Conservation (phyloP, 2,888 invertebrate genomes). For the Tenthredo notha region DNA sequence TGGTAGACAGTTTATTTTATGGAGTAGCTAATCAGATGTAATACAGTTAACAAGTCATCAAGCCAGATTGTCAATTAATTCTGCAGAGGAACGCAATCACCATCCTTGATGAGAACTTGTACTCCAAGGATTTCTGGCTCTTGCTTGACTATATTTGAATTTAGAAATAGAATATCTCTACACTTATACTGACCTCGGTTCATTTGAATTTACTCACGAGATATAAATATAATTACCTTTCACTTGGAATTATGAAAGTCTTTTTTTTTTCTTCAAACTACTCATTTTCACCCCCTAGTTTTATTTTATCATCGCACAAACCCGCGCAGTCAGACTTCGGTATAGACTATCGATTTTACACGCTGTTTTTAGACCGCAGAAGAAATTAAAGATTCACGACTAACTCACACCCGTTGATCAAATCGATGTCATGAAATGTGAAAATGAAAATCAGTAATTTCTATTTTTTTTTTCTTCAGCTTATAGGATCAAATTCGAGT, state of each 20-base stretch:
- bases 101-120: conserved; percentile 37
- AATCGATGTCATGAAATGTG: too few species aligned
- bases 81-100: conserved; percentile 40
- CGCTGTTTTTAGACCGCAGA: background rate
- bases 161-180: conserved; percentile 12
- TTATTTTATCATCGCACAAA: background rate
- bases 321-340: background rate
- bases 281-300: background rate
- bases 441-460: too few species aligned
- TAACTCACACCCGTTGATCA: background rate
- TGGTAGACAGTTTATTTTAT: conserved; percentile 1
- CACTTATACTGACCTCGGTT: background rate
- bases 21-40: background rate
- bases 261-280: background rate
- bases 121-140: background rate
- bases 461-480: too few species aligned
- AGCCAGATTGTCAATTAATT: conserved; percentile 52
- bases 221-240: background rate
- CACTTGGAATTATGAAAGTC: background rate
- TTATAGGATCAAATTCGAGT: too few species aligned
- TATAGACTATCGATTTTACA: background rate
- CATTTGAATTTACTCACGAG: background rate
- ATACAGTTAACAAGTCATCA: conserved; percentile 48
- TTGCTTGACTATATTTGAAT: conserved; percentile 9
- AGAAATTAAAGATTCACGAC: background rate